A percentile compares a stretch with the other conserved stretches of the same genome.
Conservation (phyloP, 2,888 invertebrate genomes). For the Acronicta alni region DNA sequence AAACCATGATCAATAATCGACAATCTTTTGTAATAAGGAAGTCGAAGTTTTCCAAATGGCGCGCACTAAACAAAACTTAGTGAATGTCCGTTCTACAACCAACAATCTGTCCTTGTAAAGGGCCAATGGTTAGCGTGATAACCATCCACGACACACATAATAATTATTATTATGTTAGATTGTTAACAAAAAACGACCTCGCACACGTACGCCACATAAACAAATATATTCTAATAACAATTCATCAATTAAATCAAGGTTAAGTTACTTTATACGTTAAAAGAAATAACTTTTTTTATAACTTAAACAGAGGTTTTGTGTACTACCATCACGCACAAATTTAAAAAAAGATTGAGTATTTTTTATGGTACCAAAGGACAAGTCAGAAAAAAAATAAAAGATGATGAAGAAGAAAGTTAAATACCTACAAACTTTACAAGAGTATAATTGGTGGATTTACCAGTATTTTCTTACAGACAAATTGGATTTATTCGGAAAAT, state of each 20-base stretch:
- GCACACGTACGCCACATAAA: conserved; percentile 3
- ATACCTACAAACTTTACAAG: no score
- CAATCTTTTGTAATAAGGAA: no score
- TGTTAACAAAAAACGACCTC: conserved; percentile 7
- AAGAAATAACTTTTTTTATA: background rate
- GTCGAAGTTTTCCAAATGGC: background rate
- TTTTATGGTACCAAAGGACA: no score
- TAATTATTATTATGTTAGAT: conserved; percentile 3
- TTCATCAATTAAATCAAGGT: background rate
- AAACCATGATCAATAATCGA: no score
- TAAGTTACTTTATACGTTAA: background rate
- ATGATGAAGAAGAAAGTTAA: no score
- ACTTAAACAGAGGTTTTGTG: no score
- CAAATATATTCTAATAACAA: background rate
- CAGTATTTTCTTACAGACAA: no score
- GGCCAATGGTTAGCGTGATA: background rate
- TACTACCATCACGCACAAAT: no score
- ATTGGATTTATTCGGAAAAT: no score
- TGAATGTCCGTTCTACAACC: background rate
- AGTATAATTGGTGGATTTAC: no score
- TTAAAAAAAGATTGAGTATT: no score
- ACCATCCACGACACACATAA: background rate
- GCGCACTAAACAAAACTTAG: background rate
- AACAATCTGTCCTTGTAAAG: conserved; percentile 1
- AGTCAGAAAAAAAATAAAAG: no score